These are phyloP conservation scores for Deladenus siricidicola DNA, from an alignment of 2,888 invertebrate species.

Conservation along the genomic window DNA sequence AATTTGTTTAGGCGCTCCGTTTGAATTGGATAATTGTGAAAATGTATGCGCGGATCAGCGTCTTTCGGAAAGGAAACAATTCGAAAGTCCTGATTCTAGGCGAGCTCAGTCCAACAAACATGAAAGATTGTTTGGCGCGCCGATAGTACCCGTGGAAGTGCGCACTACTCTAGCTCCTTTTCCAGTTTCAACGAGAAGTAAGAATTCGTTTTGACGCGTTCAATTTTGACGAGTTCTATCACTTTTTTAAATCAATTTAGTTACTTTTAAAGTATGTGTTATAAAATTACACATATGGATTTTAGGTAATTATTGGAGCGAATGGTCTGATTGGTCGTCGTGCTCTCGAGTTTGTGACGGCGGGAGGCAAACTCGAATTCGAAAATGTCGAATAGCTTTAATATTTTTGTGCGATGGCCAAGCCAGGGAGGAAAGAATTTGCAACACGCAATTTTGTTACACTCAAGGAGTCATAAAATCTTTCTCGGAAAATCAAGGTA, in stretches of 20 bases:
- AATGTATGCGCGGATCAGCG: conserved; percentile 16
- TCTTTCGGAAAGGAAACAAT: background rate
- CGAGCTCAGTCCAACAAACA: too few relatives aligned
- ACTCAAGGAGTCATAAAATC: too few relatives aligned
- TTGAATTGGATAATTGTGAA: conserved; percentile 34
- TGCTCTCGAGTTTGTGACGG: conserved; percentile 28
- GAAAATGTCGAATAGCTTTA: conserved; percentile 21
- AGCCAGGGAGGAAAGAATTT: conserved; percentile 53
- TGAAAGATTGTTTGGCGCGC: background rate
- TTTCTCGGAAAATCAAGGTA: too few relatives aligned
- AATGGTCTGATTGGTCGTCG: conserved; percentile 28
- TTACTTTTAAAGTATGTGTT: too few relatives aligned
- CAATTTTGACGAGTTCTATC: too few relatives aligned
- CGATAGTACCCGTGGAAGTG: background rate
- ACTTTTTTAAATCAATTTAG: too few relatives aligned
- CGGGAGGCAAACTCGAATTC: conserved; percentile 26
- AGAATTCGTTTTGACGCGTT: too few relatives aligned
- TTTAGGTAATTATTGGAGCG: conserved; percentile 20
- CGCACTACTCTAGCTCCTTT: too few relatives aligned
- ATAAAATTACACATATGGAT: too few relatives aligned
- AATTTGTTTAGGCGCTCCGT: conserved; percentile 27
- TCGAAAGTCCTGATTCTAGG: too few relatives aligned
- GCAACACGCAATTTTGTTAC: conserved; percentile 54
- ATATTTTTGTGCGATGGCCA: conserved; percentile 30
- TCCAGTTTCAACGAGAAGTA: too few relatives aligned